Base-by-base conservation (phyloP, 2,113 vertebrate species). In the Sturnus vulgaris region DNA sequence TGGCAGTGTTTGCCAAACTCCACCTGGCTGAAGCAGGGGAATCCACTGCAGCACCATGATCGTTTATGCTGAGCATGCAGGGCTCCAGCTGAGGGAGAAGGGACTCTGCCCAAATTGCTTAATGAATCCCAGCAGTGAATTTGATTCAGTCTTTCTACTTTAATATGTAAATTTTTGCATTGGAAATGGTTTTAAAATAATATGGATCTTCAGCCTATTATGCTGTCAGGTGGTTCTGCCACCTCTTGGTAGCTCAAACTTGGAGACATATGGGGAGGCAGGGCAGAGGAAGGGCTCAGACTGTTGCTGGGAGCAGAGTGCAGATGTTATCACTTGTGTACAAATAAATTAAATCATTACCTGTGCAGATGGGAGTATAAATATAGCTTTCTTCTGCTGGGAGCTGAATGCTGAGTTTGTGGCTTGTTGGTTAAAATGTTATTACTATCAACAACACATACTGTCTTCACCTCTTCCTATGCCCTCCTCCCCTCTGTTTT, bases 401-500 rank as follows among this genome's bases (percentile, higher is more conserved):
- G 33, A 80, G 23, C 61, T 53, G 71, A 90, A 61, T 61, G 71
- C 27, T 81, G 25, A 69, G 33, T 24, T 75, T 40, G 42, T 71
- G 39, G 12, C n/a, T 78, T 71, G 6, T 59, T 89, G 23, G 18
- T 42, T 55, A 44, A 57, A 86, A 33, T 18, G 1, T 37, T 91
- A 61, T 13, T 72, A 31, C 46, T 82, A 57, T 57, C 10, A 73
- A 63, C 30, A 57, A 40, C 9, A 24, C 3, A 5, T 9, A 24
- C 5, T 66, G 13, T 68, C 40, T 47, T 19, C 12, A 70, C 4
- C 15, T 76, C 12, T 25, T 81, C 18, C 80, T 69, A 42, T 5
- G 14, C 28, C 2, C 2, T 56, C 9, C 13, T 35, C 12, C 5
- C 2, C 5, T 7, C 6, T 10, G 7, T 61, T 35, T 42, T 68